phyloP scores from a whole-genome alignment of 2,797 vertebrate genomes.

The Avahi laniger region DNA sequence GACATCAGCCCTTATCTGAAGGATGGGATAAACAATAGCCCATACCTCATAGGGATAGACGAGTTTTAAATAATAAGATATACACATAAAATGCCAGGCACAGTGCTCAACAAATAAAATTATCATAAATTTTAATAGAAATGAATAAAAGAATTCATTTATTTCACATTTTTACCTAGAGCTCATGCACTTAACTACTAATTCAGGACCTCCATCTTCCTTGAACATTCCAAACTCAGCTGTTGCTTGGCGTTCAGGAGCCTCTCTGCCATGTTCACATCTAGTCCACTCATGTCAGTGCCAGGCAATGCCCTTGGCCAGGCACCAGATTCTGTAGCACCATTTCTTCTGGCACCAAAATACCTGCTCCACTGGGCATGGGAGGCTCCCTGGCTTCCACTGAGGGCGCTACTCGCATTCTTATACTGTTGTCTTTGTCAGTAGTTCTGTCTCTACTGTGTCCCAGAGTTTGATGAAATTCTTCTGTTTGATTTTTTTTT shows the following conservation, averaged over 20 bases:
- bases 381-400: neutral
- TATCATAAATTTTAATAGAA: neutral
- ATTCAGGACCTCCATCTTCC: neutral
- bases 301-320: no score
- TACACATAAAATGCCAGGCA: neutral
- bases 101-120: neutral
- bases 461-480: neutral
- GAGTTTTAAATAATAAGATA: neutral
- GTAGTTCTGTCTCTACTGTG: neutral
- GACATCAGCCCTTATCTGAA: neutral
- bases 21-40: fast-evolving
- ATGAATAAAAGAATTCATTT: neutral
- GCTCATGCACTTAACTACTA: neutral
- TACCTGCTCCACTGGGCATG: neutral
- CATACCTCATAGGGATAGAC: neutral
- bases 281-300: fast-evolving
- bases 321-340: neutral
- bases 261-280: neutral
- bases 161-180: neutral
- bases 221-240: neutral
- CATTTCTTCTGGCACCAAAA: neutral
- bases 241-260: neutral
- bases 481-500: neutral
- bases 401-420: fast-evolving
- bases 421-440: neutral